Percentiles rank a stretch among this genome's conserved stretches.
phyloP scores from a whole-genome alignment of 2,888 invertebrate genomes.

The Diloba caeruleocephala region DNA sequence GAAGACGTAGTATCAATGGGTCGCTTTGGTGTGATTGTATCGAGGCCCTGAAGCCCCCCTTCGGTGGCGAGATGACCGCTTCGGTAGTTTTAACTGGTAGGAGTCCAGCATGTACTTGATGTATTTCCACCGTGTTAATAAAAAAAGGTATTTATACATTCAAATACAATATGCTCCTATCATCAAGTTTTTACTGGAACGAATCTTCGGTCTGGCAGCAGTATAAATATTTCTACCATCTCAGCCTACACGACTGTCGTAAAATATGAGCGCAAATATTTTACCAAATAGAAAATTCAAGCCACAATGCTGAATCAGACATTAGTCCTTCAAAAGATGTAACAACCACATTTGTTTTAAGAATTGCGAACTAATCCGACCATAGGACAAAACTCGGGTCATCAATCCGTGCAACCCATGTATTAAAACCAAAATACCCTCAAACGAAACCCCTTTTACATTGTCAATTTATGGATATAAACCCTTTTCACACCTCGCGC shows the following conservation, averaged over 20 bases:
- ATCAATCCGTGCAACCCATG: conserved; percentile 29
- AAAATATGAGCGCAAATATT: conserved; percentile 27
- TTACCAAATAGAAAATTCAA: conserved; percentile 18
- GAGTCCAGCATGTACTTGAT: too few relatives aligned
- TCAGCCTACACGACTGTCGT: conserved; percentile 21
- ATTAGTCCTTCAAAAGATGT: conserved; percentile 27
- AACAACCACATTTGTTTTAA: conserved; percentile 35
- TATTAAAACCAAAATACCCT: conserved; percentile 45
- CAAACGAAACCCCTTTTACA: conserved; percentile 42
- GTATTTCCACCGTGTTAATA: too few relatives aligned
- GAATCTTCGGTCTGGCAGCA: conserved; percentile 11
- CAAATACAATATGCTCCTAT: too few relatives aligned
- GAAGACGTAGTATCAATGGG: too few relatives aligned
- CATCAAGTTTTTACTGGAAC: conserved; percentile 7
- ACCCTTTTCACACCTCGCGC: conserved; percentile 50
- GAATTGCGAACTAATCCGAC: conserved; percentile 27
- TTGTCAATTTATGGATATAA: conserved; percentile 53
- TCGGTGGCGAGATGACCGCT: too few relatives aligned
- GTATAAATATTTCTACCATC: conserved; percentile 25
- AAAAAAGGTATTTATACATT: too few relatives aligned
- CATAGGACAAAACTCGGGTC: conserved; percentile 22
- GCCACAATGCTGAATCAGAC: conserved; percentile 15
- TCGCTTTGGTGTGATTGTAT: too few relatives aligned
- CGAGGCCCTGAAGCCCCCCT: too few relatives aligned
- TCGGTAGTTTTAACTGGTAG: too few relatives aligned